Evolutionary conservation across 2,888 invertebrate species (phyloP), one percentile per base, ranked within the genome.

Genomic region (Dioctria rufipes): DNA sequence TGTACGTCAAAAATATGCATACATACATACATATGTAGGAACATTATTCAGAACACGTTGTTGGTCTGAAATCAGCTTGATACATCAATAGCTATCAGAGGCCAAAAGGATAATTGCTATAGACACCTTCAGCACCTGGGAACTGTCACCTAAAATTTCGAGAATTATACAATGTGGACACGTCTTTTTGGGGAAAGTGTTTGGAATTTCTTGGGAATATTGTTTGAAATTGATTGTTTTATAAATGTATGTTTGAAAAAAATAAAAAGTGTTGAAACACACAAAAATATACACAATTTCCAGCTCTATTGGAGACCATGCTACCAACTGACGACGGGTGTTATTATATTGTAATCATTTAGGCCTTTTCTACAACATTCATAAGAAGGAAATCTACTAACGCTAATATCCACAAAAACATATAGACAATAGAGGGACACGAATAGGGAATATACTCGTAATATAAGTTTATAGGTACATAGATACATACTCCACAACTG

Each of bases 61-160:
- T 39, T 51, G 39, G 49, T 25, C 25, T 25, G 49, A 11, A 9
- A 58, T 58, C 42, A 42, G 73, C 40, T 40, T 42, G 58, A 73
- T 73, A 73, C 58, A 73, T 73, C 73, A 60, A 60, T 60, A 58
- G 60, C 67, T 67, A 13, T 11, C 46, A 42, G 9, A 39, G 67
- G 8, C 49, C 5, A 46, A 5, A 9, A 54, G 11, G 11, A 54
- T 54, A 54, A 39, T 39, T 61, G 61, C 39, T 46, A 25, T 25
- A 69, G 69, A 49, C 69, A 69, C 69, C 69, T 69, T 69, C 54
- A 39, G 51, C 51, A 69, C 69, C 51, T 69, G 69, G 25, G 25
- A 11, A 46, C 69, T 69, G 51, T 69, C 69, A 51, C 51, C 51
- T 4, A 39, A 69, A 49, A 51, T 69, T 69, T 9, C 25, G 69